Conservation (phyloP, 2,797 vertebrate species). For the Mico argentatus region DNA sequence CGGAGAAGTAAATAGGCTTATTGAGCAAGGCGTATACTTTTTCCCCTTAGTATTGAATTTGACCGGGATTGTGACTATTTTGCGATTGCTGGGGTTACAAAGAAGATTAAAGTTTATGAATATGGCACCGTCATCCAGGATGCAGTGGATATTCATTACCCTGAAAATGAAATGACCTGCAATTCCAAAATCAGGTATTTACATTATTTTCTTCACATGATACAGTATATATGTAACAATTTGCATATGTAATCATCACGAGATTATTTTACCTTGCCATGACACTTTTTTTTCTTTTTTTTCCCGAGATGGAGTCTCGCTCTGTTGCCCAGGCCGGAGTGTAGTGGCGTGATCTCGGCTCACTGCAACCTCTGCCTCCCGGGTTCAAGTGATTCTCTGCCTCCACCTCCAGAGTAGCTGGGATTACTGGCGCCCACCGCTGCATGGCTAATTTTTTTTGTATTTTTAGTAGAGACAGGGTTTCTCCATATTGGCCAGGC, state of each 20-base stretch:
- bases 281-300: background rate
- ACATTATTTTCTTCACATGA: background rate
- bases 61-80: slow-evolving; percentile 99
- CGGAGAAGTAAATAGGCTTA: background rate
- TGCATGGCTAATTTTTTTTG: too few relatives aligned
- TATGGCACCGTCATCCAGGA: slow-evolving; percentile 99
- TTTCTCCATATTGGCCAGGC: too few relatives aligned
- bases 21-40: slow-evolving; percentile 53
- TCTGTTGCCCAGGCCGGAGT: too few relatives aligned
- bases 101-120: slow-evolving; percentile 99
- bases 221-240: background rate
- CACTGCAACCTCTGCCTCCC: too few relatives aligned
- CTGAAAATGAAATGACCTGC: slow-evolving; percentile 99
- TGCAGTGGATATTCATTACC: slow-evolving; percentile 99
- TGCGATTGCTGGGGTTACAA: slow-evolving; percentile 98
- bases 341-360: too few relatives aligned
- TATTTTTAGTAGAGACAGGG: too few relatives aligned
- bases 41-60: slow-evolving; percentile 94
- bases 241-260: background rate
- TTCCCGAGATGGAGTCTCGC: too few relatives aligned
- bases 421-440: too few relatives aligned
- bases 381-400: too few relatives aligned
- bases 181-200: slow-evolving; percentile 99
- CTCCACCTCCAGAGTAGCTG: too few relatives aligned
- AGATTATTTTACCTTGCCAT: slow-evolving; percentile 11